A percentile compares a stretch with the other conserved stretches of the same genome.
Conservation (phyloP, 2,797 vertebrate species). For the Sebastes iracundus region DNA sequence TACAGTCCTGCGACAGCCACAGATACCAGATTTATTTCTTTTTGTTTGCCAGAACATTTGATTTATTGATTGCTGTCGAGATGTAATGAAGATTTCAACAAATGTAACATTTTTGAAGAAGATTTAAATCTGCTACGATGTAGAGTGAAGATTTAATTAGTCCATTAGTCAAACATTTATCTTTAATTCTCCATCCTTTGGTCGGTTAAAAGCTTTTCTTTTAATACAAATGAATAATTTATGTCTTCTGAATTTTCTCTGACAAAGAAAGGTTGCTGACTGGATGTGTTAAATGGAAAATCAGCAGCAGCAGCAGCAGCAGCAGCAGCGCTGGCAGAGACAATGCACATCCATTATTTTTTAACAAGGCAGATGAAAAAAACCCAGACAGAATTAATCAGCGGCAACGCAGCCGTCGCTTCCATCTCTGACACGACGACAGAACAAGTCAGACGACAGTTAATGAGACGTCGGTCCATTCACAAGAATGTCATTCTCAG, state of each 20-base stretch:
- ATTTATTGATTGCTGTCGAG: neutral
- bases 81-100: neutral
- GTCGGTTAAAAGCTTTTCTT: slow-evolving; percentile 16
- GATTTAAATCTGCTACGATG: too few relatives aligned
- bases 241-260: neutral
- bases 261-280: neutral
- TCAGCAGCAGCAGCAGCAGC: neutral
- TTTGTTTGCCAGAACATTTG: neutral
- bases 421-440: slow-evolving; percentile 35
- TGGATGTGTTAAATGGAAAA: neutral
- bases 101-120: neutral
- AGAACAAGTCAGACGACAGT: neutral
- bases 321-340: neutral
- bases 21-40: neutral
- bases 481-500: slow-evolving; percentile 47
- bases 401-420: neutral
- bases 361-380: neutral
- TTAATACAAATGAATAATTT: slow-evolving; percentile 4
- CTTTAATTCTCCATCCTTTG: neutral
- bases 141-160: neutral
- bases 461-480: slow-evolving; percentile 44
- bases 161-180: slow-evolving; percentile 24
- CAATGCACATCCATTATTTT: slow-evolving; percentile 4
- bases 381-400: slow-evolving; percentile 18
- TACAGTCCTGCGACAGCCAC: neutral